Base-by-base conservation (phyloP, 2,113 vertebrate genomes). In the Peromyscus californicus region DNA sequence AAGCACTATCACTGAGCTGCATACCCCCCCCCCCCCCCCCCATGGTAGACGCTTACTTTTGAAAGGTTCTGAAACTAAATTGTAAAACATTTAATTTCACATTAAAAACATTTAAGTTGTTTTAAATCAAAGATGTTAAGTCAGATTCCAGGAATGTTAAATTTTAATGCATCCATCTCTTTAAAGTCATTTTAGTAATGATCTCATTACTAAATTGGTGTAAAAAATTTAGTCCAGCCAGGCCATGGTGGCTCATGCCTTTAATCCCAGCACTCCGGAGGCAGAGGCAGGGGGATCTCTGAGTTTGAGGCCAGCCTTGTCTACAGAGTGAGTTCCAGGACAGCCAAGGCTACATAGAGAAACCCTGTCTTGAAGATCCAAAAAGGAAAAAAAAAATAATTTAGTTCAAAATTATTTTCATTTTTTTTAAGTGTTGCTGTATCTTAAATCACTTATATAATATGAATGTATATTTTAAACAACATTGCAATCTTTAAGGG, bases 61-160 rank as follows among this genome's bases (percentile, higher is more conserved):
- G 84, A 89, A 93, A 89, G 21, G 2, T 91, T 95, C 48, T 82
- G 59, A 94, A 97, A 91, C 89, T 67, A 92, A 95, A 79, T 61
- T 95, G 11, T 90, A 91, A 95, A 97, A 21, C 42, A 96, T 95
- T 95, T 76, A 89, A 89, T 95, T 19, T 95, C 87, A 94, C 93
- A 65, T 93, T 93, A 79, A 19, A 95, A 93, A 24, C 96, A 42
- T 91, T 97, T 78, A 59, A 87, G 59, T 65, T 83, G 59, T 65
- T 83, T 94, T 89, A 69, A 93, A 84, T 92, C 61, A 61, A 97
- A 92, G 78, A 74, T 90, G 22, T 84, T 76, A 95, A 85, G 74
- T 86, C 33, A 93, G 93, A 95, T 78, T 78, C 16, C 90, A 84
- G 90, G 57, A 96, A 76, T 22, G 63, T 92, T 75, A 79, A 94